phyloP scores from a whole-genome alignment of 2,888 invertebrate genomes.

The Euplagia quadripunctaria region DNA sequence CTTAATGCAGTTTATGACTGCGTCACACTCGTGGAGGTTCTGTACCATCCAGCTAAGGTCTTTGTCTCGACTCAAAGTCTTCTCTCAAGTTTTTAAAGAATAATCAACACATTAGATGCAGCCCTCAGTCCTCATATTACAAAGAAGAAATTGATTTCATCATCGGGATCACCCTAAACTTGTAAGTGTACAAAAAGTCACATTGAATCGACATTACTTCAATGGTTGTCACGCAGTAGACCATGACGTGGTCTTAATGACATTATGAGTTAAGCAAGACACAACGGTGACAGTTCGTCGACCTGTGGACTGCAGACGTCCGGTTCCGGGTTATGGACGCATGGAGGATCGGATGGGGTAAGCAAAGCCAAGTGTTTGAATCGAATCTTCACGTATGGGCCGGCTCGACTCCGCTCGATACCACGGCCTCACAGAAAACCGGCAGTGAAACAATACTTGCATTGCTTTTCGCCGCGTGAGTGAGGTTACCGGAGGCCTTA shows the following conservation, averaged over 20 bases:
- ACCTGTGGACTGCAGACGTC: background rate
- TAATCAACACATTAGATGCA: background rate
- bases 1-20: too few relatives aligned
- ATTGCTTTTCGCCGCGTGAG: too few relatives aligned
- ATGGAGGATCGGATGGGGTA: background rate
- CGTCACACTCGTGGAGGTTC: too few relatives aligned
- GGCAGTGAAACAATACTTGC: too few relatives aligned
- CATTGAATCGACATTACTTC: background rate
- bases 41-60: too few relatives aligned
- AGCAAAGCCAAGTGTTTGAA: background rate
- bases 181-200: background rate
- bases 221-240: slow-evolving; percentile 1
- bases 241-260: background rate
- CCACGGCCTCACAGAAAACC: too few relatives aligned
- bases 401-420: too few relatives aligned
- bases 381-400: too few relatives aligned
- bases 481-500: too few relatives aligned
- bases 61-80: too few relatives aligned
- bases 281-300: background rate
- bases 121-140: background rate
- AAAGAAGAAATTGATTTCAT: background rate
- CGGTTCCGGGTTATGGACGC: background rate
- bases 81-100: too few relatives aligned
- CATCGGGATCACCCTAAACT: background rate
- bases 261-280: slow-evolving; percentile 7